Evolutionary conservation across 2,888 invertebrate species (phyloP).

Genomic region (Automeris io): DNA sequence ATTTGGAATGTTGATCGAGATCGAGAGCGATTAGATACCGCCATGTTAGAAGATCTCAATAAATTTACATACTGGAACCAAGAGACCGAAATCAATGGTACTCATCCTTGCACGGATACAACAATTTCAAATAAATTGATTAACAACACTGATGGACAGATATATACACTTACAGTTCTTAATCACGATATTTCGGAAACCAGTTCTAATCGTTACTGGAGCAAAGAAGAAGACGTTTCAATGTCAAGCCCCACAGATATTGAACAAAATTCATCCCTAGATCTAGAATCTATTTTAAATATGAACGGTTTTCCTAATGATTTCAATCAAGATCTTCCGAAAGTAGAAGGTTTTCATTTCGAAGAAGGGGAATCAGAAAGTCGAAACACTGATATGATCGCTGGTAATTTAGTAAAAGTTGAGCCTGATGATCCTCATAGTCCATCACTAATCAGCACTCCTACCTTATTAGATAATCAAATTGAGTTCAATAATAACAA

Average conservation of each 20-base stretch:
- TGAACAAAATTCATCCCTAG: conserved; percentile 80
- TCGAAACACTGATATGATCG: conserved; percentile 82
- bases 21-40: conserved; percentile 82
- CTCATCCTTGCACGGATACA: conserved; percentile 65
- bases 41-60: conserved; percentile 89
- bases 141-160: conserved; percentile 86
- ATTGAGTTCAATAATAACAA: conserved; percentile 83
- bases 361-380: conserved; percentile 89
- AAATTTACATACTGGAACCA: conserved; percentile 87
- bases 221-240: conserved; percentile 80
- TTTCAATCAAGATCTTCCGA: conserved; percentile 79
- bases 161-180: conserved; percentile 91
- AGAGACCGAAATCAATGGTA: conserved; percentile 76
- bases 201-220: conserved; percentile 79
- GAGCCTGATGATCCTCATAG: conserved; percentile 62
- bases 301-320: conserved; percentile 79
- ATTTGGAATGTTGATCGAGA: conserved; percentile 85
- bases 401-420: conserved; percentile 76
- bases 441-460: conserved; percentile 64
- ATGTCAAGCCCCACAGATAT: conserved; percentile 78
- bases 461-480: conserved; percentile 68
- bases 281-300: conserved; percentile 88
- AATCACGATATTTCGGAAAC: conserved; percentile 86
- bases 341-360: conserved; percentile 84
- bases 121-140: conserved; percentile 71